Evolutionary conservation across 2,888 invertebrate species (phyloP).

Genomic region (Erynnis tages): DNA sequence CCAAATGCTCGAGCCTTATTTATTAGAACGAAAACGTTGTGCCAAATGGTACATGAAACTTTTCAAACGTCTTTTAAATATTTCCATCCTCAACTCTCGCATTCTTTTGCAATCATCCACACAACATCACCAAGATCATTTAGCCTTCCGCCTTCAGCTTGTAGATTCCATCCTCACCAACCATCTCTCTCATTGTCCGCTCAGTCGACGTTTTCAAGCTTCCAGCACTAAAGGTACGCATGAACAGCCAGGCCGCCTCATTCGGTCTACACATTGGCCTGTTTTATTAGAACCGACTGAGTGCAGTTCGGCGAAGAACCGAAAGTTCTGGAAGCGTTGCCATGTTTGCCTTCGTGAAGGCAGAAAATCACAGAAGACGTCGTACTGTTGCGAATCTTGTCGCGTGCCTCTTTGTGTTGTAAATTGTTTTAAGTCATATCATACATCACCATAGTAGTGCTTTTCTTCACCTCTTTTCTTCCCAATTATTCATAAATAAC

Average conservation of each 20-base stretch:
- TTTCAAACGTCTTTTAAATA: conserved; percentile 22
- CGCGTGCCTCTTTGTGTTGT: background rate
- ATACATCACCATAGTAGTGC: background rate
- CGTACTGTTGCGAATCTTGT: background rate
- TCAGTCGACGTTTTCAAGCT: background rate
- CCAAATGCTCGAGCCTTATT: conserved; percentile 26
- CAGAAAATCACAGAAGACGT: background rate
- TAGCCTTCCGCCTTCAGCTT: conserved; percentile 2
- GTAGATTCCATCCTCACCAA: conserved; percentile 1
- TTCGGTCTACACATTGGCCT: background rate
- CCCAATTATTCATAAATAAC: too few species aligned
- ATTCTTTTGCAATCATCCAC: conserved; percentile 18
- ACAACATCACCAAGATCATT: background rate
- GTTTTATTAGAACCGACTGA: background rate
- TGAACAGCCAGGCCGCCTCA: background rate
- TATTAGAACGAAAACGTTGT: conserved; percentile 30
- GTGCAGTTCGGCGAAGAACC: background rate
- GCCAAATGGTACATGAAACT: conserved; percentile 33
- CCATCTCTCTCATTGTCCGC: background rate
- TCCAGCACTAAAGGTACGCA: background rate
- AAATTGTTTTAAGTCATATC: background rate
- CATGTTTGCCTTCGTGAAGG: background rate
- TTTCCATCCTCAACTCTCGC: conserved; percentile 11
- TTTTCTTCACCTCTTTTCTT: conserved; percentile 13
- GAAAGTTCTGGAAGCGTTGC: background rate